phyloP scores from a whole-genome alignment of 2,888 invertebrate genomes.

The Drosophila cognata region DNA sequence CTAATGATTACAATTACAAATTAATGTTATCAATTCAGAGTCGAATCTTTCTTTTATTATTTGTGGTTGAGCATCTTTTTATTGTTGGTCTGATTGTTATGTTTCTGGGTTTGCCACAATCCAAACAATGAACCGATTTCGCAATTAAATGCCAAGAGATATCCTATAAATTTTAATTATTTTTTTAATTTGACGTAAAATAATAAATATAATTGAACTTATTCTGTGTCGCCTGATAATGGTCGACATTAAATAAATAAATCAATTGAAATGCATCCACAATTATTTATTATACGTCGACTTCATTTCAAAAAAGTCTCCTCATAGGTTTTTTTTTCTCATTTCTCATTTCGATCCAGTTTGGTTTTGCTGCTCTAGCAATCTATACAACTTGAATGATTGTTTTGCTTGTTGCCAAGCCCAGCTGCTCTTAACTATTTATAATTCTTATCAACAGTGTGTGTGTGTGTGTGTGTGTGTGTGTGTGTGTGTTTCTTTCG shows the following conservation, averaged over 20 bases:
- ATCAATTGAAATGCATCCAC: neutral
- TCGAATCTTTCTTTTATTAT: neutral
- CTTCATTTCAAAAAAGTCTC: neutral
- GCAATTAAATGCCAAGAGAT: neutral
- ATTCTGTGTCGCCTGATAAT: neutral
- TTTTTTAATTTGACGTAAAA: neutral
- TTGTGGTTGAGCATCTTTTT: too few species aligned
- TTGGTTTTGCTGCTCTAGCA: neutral
- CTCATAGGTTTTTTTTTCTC: neutral
- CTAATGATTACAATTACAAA: neutral
- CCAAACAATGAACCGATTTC: neutral
- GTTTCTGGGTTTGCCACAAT: neutral
- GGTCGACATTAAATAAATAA: neutral
- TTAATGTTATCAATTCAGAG: neutral
- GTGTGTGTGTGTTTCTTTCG: slow-evolving; percentile 4
- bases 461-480: neutral
- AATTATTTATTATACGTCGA: neutral
- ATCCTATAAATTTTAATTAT: neutral
- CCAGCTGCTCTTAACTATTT: slow-evolving; percentile 32
- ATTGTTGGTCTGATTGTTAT: too few species aligned
- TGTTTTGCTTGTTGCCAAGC: slow-evolving; percentile 37
- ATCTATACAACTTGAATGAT: slow-evolving; percentile 29
- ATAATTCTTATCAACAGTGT: slow-evolving; percentile 40
- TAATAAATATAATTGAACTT: neutral
- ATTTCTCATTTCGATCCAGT: neutral